phyloP scores from a whole-genome alignment of 1,140 invertebrate genomes.

The Drosophila mauritiana region DNA sequence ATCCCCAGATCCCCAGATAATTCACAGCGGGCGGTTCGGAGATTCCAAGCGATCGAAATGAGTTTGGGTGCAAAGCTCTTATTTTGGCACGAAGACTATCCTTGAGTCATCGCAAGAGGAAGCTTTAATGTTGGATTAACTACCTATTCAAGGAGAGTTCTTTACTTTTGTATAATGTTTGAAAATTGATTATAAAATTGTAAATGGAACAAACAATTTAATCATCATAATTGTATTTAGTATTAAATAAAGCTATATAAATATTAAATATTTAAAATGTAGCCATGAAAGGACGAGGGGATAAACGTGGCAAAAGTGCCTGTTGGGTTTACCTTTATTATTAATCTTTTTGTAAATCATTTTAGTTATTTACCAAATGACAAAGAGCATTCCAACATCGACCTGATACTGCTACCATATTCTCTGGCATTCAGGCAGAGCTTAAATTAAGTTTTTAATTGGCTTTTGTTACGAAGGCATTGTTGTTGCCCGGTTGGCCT shows the following conservation, averaged over 20 bases:
- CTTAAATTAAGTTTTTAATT: constrained; percentile 71
- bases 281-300: too few species aligned
- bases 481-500: constrained; percentile 25
- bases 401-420: background rate
- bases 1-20: constrained; percentile 27
- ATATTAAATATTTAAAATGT: too few species aligned
- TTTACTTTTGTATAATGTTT: background rate
- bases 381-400: constrained; percentile 15
- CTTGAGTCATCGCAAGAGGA: constrained; percentile 45
- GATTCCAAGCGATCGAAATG: constrained; percentile 18
- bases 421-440: constrained; percentile 20
- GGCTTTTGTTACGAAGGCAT: constrained; percentile 59
- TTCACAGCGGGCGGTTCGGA: constrained; percentile 37
- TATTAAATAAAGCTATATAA: too few species aligned
- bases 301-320: too few species aligned
- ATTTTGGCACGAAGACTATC: constrained; percentile 25
- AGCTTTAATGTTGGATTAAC: background rate
- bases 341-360: background rate
- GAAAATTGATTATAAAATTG: too few species aligned
- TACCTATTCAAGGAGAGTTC: background rate
- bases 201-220: too few species aligned
- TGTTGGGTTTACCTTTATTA: too few species aligned
- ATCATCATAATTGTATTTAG: too few species aligned
- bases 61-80: constrained; percentile 25
- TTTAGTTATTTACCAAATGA: background rate